phyloP scores from a whole-genome alignment of 2,888 invertebrate genomes.

The Volucella zonaria region DNA sequence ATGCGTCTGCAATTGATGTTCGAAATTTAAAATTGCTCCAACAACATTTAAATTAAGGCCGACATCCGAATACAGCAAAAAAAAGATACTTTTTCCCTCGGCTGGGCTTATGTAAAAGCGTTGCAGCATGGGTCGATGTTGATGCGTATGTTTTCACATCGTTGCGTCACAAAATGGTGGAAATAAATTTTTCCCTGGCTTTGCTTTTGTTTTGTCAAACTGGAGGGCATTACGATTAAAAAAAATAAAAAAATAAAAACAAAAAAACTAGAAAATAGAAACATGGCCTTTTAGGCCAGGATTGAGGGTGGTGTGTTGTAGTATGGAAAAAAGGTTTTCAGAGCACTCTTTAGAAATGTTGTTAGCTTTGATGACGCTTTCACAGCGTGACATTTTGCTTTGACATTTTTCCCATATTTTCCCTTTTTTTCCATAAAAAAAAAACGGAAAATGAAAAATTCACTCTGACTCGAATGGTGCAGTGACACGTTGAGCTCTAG shows the following conservation, averaged over 20 bases:
- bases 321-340: conserved; percentile 16
- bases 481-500: no score
- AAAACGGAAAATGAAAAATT: neutral
- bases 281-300: conserved; percentile 8
- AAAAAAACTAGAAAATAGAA: conserved; percentile 10
- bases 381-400: conserved; percentile 7
- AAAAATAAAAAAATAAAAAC: neutral
- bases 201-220: conserved; percentile 12
- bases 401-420: neutral
- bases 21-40: neutral
- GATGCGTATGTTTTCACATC: conserved; percentile 34
- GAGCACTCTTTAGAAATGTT: conserved; percentile 21
- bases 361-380: conserved; percentile 15
- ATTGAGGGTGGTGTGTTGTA: conserved; percentile 18
- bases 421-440: neutral
- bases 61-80: neutral
- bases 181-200: conserved; percentile 5
- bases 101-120: neutral
- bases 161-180: conserved; percentile 61
- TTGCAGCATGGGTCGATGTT: conserved; percentile 3
- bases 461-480: no score
- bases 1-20: conserved; percentile 20
- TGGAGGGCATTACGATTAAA: conserved; percentile 2
- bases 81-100: neutral
- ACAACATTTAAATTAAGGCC: neutral